Percentiles rank a stretch among this genome's conserved stretches.
These are phyloP conservation scores for Salmo trutta DNA, from an alignment of 2,797 vertebrate species.

Conservation along the genomic window DNA sequence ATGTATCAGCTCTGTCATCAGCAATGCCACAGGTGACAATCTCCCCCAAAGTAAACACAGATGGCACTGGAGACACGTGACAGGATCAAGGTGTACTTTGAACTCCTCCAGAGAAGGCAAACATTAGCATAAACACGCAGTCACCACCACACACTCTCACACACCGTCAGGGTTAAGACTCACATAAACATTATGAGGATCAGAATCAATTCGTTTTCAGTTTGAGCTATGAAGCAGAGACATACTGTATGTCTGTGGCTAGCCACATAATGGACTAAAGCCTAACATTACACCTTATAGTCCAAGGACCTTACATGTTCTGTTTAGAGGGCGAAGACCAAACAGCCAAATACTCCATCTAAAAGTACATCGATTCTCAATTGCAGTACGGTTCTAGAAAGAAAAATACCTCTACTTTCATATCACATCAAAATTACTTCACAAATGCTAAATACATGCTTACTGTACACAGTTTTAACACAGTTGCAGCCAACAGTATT, in stretches of 20 bases:
- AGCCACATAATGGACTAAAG: too few species aligned
- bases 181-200: conserved; percentile 1
- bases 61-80: conserved; percentile 17
- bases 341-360: too few species aligned
- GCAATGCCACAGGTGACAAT: conserved; percentile 28
- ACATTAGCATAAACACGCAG: conserved; percentile 14
- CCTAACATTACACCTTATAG: too few species aligned
- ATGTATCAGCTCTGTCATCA: conserved; percentile 20
- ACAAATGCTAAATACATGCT: too few species aligned
- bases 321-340: too few species aligned
- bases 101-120: conserved; percentile 39
- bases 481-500: too few species aligned
- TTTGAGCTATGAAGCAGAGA: not conserved
- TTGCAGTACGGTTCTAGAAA: too few species aligned
- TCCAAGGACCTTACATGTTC: too few species aligned
- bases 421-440: too few species aligned
- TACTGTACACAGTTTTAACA: too few species aligned
- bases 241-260: not conserved
- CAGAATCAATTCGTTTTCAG: conserved; percentile 6
- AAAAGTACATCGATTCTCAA: too few species aligned
- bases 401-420: too few species aligned
- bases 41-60: conserved; percentile 45
- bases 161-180: not conserved
- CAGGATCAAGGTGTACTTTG: conserved; percentile 54
- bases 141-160: conserved; percentile 14